Conservation (phyloP, 2,113 vertebrate genomes). For the Nerophis lumbriciformis region DNA sequence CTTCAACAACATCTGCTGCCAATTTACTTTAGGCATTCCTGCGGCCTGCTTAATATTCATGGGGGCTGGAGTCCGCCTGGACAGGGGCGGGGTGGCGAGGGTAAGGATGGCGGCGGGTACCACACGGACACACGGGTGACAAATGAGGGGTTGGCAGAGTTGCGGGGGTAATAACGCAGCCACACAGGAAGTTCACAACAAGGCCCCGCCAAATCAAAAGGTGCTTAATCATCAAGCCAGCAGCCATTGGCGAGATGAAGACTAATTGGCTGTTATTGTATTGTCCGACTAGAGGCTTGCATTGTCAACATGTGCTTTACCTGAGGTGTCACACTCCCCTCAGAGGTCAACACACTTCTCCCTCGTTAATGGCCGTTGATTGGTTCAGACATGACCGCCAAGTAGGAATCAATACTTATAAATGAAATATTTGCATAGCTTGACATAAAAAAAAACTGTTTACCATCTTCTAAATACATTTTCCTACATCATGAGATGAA, state of each 20-base stretch:
- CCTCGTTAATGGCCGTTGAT: no score
- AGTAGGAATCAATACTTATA: no score
- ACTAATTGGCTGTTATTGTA: slow-evolving; percentile 55
- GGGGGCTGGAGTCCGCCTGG: slow-evolving; percentile 62
- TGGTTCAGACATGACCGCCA: no score
- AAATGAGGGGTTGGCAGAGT: slow-evolving; percentile 72
- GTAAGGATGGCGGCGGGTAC: slow-evolving; percentile 15
- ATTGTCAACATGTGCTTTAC: slow-evolving; percentile 11
- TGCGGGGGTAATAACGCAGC: slow-evolving; percentile 67
- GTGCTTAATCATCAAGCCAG: slow-evolving; percentile 69
- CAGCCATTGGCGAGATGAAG: slow-evolving; percentile 55
- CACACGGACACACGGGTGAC: slow-evolving; percentile 59
- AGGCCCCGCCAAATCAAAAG: slow-evolving; percentile 62
- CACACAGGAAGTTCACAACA: slow-evolving; percentile 73
- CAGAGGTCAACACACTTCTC: no score
- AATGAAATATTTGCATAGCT: no score
- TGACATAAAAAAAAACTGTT: no score
- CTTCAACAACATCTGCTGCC: slow-evolving; percentile 73
- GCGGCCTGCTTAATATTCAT: slow-evolving; percentile 76
- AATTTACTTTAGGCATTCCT: slow-evolving; percentile 70
- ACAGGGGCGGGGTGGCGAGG: slow-evolving; percentile 24
- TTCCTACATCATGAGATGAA: no score
- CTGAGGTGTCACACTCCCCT: no score
- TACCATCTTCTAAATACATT: no score
- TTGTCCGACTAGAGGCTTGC: slow-evolving; percentile 10